A percentile compares a stretch with the other conserved stretches of the same genome.
Evolutionary conservation across 2,113 vertebrate genomes (phyloP).

Genomic region (Pseudorhombus dupliciocellatus): DNA sequence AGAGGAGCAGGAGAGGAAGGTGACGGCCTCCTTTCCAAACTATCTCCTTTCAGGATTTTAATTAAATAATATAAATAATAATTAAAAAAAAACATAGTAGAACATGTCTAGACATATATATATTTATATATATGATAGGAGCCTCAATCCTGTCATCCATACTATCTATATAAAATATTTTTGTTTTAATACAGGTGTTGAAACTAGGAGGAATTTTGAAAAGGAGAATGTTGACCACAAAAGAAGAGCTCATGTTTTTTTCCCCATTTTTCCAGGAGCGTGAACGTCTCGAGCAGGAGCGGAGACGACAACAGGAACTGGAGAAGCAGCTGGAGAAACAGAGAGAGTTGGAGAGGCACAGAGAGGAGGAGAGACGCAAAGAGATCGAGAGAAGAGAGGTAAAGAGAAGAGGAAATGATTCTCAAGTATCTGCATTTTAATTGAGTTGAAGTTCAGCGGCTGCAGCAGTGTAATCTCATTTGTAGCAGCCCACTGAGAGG

Average conservation of each 20-base stretch:
- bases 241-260: not conserved
- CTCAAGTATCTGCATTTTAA: constrained; percentile 16
- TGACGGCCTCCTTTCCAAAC: not conserved
- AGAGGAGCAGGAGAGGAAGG: constrained; percentile 91
- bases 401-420: not conserved
- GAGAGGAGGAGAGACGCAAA: constrained; percentile 84
- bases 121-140: too few species aligned
- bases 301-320: constrained; percentile 90
- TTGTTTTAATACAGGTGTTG: not conserved
- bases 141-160: not conserved
- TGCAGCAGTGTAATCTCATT: constrained; percentile 27
- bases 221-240: not conserved
- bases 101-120: too few species aligned
- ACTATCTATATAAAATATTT: not conserved
- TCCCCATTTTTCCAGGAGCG: constrained; percentile 80
- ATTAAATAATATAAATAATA: too few species aligned
- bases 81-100: too few species aligned
- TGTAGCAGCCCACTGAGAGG: not conserved
- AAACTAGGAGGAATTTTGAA: not conserved
- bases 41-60: not conserved
- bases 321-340: constrained; percentile 94
- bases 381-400: constrained; percentile 82
- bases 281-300: constrained; percentile 92
- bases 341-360: constrained; percentile 89
- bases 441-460: constrained; percentile 13